Evolutionary conservation across 2,888 invertebrate genomes (phyloP).

Genomic region (Apomyelois bistriatella): DNA sequence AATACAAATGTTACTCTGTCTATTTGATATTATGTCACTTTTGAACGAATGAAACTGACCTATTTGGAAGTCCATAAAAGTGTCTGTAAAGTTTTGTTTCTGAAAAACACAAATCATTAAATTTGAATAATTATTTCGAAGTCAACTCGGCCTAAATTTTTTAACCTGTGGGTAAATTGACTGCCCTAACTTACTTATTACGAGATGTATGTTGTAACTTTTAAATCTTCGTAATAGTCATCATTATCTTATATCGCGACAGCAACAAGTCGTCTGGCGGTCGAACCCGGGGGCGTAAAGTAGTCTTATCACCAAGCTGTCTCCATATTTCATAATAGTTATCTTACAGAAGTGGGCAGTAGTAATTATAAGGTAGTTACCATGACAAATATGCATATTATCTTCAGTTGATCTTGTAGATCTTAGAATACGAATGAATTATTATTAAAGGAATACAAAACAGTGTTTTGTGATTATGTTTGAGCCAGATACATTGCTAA

Average conservation of each 20-base stretch:
- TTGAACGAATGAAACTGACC: no score
- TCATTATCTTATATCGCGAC: not conserved
- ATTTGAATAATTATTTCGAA: no score
- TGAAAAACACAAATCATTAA: no score
- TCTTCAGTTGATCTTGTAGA: not conserved
- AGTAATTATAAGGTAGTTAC: not conserved
- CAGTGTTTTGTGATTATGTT: not conserved
- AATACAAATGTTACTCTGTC: no score
- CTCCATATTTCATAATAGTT: slow-evolving; percentile 1
- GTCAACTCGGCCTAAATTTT: no score
- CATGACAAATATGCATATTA: not conserved
- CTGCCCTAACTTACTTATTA: no score
- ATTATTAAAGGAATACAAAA: not conserved
- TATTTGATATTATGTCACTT: no score
- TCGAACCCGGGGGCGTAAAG: not conserved
- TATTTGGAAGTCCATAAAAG: no score
- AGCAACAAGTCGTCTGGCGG: not conserved
- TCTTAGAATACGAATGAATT: not conserved
- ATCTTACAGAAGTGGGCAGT: not conserved
- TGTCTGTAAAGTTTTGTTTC: no score
- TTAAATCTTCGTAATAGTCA: not conserved
- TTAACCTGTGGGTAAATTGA: no score
- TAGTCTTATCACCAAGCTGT: not conserved
- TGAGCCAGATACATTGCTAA: not conserved
- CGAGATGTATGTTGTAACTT: not conserved